Evolutionary conservation across 2,113 vertebrate genomes (phyloP), one percentile per base, ranked within the genome.

Genomic region (Paradisaea rubra): DNA sequence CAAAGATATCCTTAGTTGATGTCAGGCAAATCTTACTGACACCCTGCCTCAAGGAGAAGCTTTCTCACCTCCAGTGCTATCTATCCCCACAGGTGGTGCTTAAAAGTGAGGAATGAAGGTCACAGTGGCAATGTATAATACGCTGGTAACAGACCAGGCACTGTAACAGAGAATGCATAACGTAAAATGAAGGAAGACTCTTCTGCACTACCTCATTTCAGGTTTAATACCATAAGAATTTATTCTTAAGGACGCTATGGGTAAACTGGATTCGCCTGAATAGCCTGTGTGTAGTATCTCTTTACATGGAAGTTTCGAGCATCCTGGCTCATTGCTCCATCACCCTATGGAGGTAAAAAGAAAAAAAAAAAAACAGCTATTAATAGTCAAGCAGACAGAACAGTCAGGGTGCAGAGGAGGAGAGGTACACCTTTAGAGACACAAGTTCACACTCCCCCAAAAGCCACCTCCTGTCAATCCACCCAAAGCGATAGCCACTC

Each of bases 401-500:
- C 2, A 47, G 39, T 42, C 78, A 66, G 15, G n/a, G 7, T 57
- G 54, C 35, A 84, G 39, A 57, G n/a, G 42, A 86, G 30, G 33
- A 84, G 21, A 54, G 14, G 20, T 35, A 54, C 18, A 78, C 16
- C 60, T 70, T 47, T 50, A 77, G 42, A 84, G 37, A 53, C 39
- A 49, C 31, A 50, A 89, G 56, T 27, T 68, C 47, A 85, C 35
- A 14, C 9, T 41, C 21, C 22, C 35, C 4, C 37, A 49, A 65
- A 91, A 95, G 37, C 17, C 1, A 0, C 11, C 19, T 87, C 9
- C 57, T 35, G n/a, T 37, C 78, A 88, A 21, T 9, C 50, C 47
- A 83, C 2, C 2, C 6, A 2, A 18, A 61, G 42, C 0, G 0
- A 23, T 25, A 83, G 63, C n/a, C 68, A 61, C 23, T 23, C 41